These are phyloP conservation scores for Carcharodon carcharias DNA, from an alignment of 2,797 vertebrate species.

Conservation along the genomic window DNA sequence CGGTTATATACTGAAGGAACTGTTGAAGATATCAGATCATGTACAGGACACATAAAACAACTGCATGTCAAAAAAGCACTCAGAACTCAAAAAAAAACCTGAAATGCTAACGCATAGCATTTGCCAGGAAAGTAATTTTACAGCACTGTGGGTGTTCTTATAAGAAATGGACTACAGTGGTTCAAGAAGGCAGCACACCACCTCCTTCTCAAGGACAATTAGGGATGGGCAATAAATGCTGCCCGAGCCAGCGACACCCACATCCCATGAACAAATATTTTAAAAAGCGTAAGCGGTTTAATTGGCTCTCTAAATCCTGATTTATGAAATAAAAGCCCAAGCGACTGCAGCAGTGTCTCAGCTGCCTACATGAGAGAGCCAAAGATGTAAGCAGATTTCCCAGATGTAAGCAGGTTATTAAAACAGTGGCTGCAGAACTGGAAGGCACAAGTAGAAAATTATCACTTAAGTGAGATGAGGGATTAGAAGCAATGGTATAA, in stretches of 20 bases:
- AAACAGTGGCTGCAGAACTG: neutral
- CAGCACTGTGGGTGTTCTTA: too few relatives aligned
- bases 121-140: neutral
- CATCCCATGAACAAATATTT: too few relatives aligned
- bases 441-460: slow-evolving; percentile 15
- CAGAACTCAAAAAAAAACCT: neutral
- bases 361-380: neutral
- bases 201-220: too few relatives aligned
- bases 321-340: neutral
- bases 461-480: neutral
- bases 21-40: neutral
- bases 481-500: neutral
- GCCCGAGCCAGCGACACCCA: too few relatives aligned
- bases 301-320: neutral
- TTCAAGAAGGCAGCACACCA: too few relatives aligned
- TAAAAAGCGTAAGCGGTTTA: neutral
- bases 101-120: neutral
- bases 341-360: neutral
- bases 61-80: neutral
- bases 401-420: neutral
- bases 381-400: neutral
- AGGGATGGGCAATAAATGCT: too few relatives aligned
- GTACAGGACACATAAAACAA: neutral
- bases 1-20: neutral
- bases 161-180: too few relatives aligned